Conservation (phyloP, 92 coral and sea anemone genomes). For the Palythoa heliodiscus region DNA sequence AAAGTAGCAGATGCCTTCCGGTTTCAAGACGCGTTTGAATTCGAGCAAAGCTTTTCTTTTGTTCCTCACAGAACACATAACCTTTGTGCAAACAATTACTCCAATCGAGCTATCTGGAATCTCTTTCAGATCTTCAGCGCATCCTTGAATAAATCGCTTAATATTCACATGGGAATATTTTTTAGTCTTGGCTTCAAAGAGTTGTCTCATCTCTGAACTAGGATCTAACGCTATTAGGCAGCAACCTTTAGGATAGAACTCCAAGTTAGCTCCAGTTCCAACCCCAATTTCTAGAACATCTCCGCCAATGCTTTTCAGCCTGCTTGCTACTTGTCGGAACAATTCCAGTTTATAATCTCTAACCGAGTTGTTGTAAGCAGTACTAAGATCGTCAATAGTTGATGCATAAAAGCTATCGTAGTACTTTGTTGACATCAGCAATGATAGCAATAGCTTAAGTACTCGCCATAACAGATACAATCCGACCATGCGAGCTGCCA, state of each 20-base stretch:
- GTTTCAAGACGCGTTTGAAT: slow-evolving; percentile 83
- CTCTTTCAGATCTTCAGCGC: slow-evolving; percentile 83
- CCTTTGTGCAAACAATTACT: slow-evolving; percentile 83
- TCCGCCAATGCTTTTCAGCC: slow-evolving; percentile 59
- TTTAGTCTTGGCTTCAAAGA: slow-evolving; percentile 65
- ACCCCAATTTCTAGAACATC: slow-evolving; percentile 93
- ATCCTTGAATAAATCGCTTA: slow-evolving; percentile 67
- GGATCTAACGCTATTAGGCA: slow-evolving; percentile 84
- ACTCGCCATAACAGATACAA: slow-evolving; percentile 8
- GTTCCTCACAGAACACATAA: slow-evolving; percentile 83
- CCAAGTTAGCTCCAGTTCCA: slow-evolving; percentile 96
- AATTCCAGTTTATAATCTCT: slow-evolving; percentile 66
- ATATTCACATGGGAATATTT: slow-evolving; percentile 58
- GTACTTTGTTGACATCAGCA: slow-evolving; percentile 56
- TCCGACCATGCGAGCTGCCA: not conserved
- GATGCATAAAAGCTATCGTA: slow-evolving; percentile 77
- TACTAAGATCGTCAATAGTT: slow-evolving; percentile 60
- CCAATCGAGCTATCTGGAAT: slow-evolving; percentile 79
- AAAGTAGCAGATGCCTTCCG: no score
- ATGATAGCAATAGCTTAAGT: not conserved
- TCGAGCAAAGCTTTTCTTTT: slow-evolving; percentile 68
- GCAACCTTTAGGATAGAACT: slow-evolving; percentile 80
- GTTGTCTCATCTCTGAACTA: slow-evolving; percentile 76
- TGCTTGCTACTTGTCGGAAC: slow-evolving; percentile 58
- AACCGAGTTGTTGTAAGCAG: slow-evolving; percentile 72